These are phyloP conservation scores for Stratiolaelaps scimitus DNA, from an alignment of 1,140 invertebrate species.

Conservation along the genomic window DNA sequence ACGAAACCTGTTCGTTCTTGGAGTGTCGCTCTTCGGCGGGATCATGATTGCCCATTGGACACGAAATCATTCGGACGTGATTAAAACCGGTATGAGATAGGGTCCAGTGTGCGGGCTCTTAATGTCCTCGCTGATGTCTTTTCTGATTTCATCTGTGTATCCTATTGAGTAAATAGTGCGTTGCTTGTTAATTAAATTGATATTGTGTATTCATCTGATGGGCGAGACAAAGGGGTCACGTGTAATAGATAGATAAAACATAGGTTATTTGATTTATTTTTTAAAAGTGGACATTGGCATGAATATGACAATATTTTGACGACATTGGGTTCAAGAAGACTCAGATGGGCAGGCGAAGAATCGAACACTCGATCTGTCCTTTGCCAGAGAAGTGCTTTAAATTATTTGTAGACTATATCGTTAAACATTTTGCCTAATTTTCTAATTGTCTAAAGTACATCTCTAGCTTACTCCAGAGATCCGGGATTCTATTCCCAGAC, in stretches of 20 bases:
- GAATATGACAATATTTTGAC: too few species aligned
- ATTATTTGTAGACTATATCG: not conserved
- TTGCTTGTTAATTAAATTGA: not conserved
- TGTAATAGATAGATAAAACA: too few species aligned
- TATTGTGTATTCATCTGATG: not conserved
- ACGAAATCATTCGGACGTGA: constrained; percentile 7
- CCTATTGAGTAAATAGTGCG: not conserved
- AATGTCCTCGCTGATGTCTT: not conserved
- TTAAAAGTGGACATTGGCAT: too few species aligned
- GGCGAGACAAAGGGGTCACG: too few species aligned
- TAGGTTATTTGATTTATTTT: too few species aligned
- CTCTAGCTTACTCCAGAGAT: too few species aligned
- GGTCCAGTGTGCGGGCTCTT: too few species aligned
- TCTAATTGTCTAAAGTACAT: too few species aligned
- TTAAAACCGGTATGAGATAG: not conserved
- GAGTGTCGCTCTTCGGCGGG: constrained; percentile 18
- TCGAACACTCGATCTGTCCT: not conserved
- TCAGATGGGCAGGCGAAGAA: too few species aligned
- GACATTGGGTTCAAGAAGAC: too few species aligned
- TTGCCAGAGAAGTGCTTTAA: not conserved
- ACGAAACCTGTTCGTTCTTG: constrained; percentile 22
- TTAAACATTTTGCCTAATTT: too few species aligned
- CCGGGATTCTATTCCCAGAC: too few species aligned
- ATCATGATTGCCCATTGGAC: constrained; percentile 26
- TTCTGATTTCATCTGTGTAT: not conserved